A percentile compares a stretch with the other conserved stretches of the same genome.
These are phyloP conservation scores for Metaphire vulgaris DNA, from an alignment of 1,140 invertebrate genomes.

Conservation along the genomic window DNA sequence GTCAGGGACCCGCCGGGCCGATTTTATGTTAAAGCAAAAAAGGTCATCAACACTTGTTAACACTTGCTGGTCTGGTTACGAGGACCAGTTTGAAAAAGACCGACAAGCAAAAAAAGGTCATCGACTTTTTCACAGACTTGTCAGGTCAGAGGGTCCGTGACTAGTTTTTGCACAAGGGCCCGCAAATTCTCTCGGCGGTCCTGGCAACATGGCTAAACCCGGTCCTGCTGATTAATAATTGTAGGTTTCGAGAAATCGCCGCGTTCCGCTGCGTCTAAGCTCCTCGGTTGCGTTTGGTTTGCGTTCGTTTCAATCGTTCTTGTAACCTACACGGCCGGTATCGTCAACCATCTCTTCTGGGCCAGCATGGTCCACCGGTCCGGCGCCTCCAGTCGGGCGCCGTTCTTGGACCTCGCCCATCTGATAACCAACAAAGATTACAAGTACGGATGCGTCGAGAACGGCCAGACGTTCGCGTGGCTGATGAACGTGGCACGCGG, in stretches of 20 bases:
- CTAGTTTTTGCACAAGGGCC: too few relatives aligned
- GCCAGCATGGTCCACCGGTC: neutral
- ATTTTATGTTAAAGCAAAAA: too few relatives aligned
- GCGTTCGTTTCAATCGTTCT: neutral
- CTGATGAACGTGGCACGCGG: neutral
- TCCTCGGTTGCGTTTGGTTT: neutral
- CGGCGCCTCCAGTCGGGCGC: neutral
- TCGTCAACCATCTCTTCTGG: neutral
- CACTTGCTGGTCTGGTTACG: too few relatives aligned
- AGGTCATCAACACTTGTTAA: too few relatives aligned
- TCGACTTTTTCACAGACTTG: too few relatives aligned
- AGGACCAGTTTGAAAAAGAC: too few relatives aligned
- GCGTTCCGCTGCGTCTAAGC: neutral
- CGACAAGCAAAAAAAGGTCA: too few relatives aligned
- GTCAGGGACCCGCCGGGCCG: too few relatives aligned
- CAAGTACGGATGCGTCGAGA: neutral
- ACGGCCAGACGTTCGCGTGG: neutral
- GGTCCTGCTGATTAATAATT: too few relatives aligned
- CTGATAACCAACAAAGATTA: neutral
- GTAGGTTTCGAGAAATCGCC: neutral
- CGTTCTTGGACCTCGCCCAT: neutral
- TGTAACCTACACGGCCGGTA: neutral
- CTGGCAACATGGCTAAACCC: too few relatives aligned
- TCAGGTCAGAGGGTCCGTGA: too few relatives aligned
- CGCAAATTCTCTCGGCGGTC: too few relatives aligned